Evolutionary conservation across 1,140 invertebrate species (phyloP).

Genomic region (Conus ventricosus): DNA sequence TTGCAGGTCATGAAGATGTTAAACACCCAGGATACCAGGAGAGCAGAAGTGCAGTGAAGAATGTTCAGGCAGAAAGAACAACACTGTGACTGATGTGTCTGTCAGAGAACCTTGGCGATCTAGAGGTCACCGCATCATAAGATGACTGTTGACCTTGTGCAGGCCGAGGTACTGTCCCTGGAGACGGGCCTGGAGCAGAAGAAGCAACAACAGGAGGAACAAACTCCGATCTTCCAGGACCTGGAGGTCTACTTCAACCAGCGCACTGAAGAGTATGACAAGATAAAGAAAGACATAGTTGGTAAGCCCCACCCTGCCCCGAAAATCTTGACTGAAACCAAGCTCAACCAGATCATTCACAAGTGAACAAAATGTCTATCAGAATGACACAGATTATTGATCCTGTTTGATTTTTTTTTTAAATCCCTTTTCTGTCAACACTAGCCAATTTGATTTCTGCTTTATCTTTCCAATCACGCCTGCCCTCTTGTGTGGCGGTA

Average conservation of each 20-base stretch:
- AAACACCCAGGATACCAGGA: no score
- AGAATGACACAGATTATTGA: not conserved
- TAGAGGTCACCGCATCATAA: no score
- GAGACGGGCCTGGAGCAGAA: conserved; percentile 59
- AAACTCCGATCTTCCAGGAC: conserved; percentile 62
- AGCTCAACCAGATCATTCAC: not conserved
- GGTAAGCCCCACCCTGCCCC: conserved; percentile 49
- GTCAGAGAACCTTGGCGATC: no score
- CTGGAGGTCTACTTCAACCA: conserved; percentile 62
- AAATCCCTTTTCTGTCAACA: no score
- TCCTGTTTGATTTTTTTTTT: not conserved
- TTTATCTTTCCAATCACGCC: no score
- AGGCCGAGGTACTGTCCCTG: conserved; percentile 60
- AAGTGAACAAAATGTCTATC: not conserved
- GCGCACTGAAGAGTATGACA: conserved; percentile 61
- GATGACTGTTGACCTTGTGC: not conserved
- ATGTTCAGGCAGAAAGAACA: no score
- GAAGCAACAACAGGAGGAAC: conserved; percentile 53
- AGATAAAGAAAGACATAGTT: conserved; percentile 67
- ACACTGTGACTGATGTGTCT: no score
- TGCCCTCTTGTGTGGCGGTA: no score
- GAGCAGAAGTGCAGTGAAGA: no score
- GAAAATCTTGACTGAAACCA: not conserved
- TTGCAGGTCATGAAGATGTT: no score
- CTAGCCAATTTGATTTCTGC: no score